Evolutionary conservation across 2,113 vertebrate genomes (phyloP).

Genomic region (Cyanoderma ruficeps): DNA sequence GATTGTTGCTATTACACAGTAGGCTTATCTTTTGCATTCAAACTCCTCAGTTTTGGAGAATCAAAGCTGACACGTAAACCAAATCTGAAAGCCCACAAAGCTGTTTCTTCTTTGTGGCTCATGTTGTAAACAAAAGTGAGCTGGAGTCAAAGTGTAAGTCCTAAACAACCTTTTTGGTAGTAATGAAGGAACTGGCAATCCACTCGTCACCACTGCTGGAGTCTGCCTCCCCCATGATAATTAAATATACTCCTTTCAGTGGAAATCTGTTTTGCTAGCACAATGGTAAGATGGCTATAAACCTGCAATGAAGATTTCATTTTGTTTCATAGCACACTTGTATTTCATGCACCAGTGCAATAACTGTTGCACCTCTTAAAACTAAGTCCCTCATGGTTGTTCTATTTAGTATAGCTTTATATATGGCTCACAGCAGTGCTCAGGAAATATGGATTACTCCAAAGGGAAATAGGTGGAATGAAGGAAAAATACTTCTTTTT

Average conservation of each 20-base stretch:
- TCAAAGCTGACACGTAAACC: constrained; percentile 23
- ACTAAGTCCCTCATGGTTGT: constrained; percentile 63
- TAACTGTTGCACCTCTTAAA: constrained; percentile 70
- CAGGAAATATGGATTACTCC: constrained; percentile 71
- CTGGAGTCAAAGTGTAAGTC: constrained; percentile 2
- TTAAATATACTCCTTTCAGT: constrained; percentile 60
- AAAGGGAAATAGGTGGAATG: constrained; percentile 75
- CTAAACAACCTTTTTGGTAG: constrained; percentile 13
- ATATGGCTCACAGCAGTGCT: constrained; percentile 81
- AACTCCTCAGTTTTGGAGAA: constrained; percentile 20
- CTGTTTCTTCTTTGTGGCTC: constrained; percentile 40
- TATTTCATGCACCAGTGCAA: constrained; percentile 66
- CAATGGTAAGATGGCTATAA: constrained; percentile 66
- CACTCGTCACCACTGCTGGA: constrained; percentile 18
- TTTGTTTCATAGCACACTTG: constrained; percentile 44
- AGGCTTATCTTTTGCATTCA: constrained; percentile 51
- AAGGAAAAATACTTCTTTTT: constrained; percentile 66
- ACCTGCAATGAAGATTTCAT: constrained; percentile 60
- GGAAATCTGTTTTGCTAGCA: constrained; percentile 64
- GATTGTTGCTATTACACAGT: constrained; percentile 52
- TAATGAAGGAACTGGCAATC: constrained; percentile 21
- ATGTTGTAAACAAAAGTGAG: constrained; percentile 66
- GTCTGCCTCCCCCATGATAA: constrained; percentile 37
- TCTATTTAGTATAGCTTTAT: constrained; percentile 68
- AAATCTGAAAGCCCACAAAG: constrained; percentile 15